A percentile compares a stretch with the other conserved stretches of the same genome.
Conservation (phyloP, 92 coral and sea anemone species). For the Blastomussa wellsi region DNA sequence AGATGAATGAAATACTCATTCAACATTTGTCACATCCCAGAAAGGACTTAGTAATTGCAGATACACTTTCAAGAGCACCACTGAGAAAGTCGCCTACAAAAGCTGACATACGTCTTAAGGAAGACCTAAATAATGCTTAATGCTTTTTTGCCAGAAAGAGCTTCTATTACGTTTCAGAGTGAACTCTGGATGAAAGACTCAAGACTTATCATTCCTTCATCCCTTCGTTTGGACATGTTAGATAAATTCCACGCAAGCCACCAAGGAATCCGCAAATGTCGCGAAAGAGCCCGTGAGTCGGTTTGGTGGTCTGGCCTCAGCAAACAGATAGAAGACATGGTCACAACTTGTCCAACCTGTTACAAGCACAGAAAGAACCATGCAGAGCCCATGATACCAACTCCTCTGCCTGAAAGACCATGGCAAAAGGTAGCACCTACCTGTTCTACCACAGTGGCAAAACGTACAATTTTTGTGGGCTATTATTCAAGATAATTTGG, state of each 20-base stretch:
- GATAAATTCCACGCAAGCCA: conserved; percentile 51
- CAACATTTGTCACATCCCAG: conserved; percentile 49
- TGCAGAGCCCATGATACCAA: no score
- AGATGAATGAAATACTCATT: conserved; percentile 58
- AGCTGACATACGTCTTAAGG: conserved; percentile 35
- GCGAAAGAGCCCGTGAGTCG: conserved; percentile 49
- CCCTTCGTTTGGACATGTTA: conserved; percentile 43
- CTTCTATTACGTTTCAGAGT: conserved; percentile 32
- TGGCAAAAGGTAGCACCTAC: no score
- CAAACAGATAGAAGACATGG: conserved; percentile 51
- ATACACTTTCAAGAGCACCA: conserved; percentile 59
- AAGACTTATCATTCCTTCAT: conserved; percentile 45
- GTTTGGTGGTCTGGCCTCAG: conserved; percentile 69
- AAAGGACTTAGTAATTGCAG: conserved; percentile 51
- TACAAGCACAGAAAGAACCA: no score
- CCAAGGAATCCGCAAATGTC: conserved; percentile 61
- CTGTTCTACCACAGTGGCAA: no score
- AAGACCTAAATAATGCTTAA: conserved; percentile 38
- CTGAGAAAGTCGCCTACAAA: conserved; percentile 33
- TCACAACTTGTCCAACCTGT: no score
- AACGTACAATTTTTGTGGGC: conserved; percentile 33
- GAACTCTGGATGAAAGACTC: conserved; percentile 58
- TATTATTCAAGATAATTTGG: conserved; percentile 40
- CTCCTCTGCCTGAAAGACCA: no score
- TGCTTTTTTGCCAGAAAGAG: conserved; percentile 46